Evolutionary conservation across 2,888 invertebrate genomes (phyloP), one percentile per base, ranked within the genome.

Genomic region (Leptinotarsa juncta): DNA sequence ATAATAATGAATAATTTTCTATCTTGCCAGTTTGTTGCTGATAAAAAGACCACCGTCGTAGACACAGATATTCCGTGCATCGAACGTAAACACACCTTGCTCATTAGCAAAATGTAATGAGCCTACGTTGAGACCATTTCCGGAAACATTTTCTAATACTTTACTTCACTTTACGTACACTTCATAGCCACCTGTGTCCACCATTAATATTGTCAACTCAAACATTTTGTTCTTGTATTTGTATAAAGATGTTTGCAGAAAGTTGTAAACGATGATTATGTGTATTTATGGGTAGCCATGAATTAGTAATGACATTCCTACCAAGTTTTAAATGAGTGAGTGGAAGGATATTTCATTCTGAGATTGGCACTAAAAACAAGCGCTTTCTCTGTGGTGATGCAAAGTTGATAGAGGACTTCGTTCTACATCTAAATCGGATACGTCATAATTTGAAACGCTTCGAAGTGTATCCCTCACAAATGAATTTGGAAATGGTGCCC

Each of bases 241-340:
- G 62, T 62, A 62, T 62, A 62, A 62, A 62, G 62, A 62, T 62
- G 62, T 62, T 62, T 62, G 62, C 62, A 62, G 62, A 62, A 62
- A 62, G 62, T 62, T 62, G 42, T 62, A 62, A 62, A 32, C 16
- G 62, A 62, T 62, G 26, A 62, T 62, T 32, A 62, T 42, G 62
- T n/a, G 62, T 62, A 62, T 62, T 62, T 62, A 62, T 62, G 62
- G 26, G 16, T 42, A 42, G 42, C 32, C n/a, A 62, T 62, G 62
- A 32, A 32, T n/a, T 10, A 32, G 15, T 62, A 62, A 62, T 42
- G 62, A 32, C 62, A 42, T 32, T 62, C 62, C 7, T 2, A 42
- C 62, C 26, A 42, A 62, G 62, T 42, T 62, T 16, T 16, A 42
- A 62, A 32, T 62, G 15, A 5, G 15, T 10, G n/a, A n/a, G n/a